These are phyloP conservation scores for Bombus soroeensis DNA, from an alignment of 1,140 invertebrate species.

Conservation along the genomic window DNA sequence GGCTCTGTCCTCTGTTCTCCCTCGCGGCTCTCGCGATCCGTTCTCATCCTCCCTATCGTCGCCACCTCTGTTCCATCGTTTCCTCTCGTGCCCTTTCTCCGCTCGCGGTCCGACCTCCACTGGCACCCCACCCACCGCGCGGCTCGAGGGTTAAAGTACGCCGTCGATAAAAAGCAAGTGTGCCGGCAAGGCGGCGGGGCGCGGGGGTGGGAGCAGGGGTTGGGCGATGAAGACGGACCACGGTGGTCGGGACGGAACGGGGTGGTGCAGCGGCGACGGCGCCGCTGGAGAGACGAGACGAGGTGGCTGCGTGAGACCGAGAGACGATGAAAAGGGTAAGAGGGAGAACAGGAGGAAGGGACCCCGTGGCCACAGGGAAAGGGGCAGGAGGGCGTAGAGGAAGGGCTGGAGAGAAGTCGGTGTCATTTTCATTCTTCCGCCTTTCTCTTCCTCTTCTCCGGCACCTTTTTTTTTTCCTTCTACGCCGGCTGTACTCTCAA, in stretches of 20 bases:
- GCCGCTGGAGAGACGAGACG: background rate
- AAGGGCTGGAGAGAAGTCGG: slow-evolving; percentile 54
- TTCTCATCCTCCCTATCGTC: slow-evolving; percentile 52
- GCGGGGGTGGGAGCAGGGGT: slow-evolving; percentile 13
- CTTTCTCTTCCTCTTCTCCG: slow-evolving; percentile 46
- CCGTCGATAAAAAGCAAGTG: slow-evolving; percentile 71
- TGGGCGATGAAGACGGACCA: slow-evolving; percentile 27
- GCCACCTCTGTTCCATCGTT: slow-evolving; percentile 22
- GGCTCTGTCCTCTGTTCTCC: slow-evolving; percentile 36
- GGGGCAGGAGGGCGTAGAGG: background rate
- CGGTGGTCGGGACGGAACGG: background rate
- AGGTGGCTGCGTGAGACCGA: slow-evolving; percentile 16
- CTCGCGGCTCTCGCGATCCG: slow-evolving; percentile 24
- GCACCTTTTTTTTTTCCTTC: slow-evolving; percentile 50
- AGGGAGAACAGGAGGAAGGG: background rate
- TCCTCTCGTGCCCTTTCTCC: background rate
- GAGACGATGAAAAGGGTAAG: slow-evolving; percentile 29
- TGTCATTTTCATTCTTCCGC: slow-evolving; percentile 62
- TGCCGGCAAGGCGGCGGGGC: slow-evolving; percentile 50
- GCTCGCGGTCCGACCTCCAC: slow-evolving; percentile 18
- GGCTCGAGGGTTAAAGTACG: slow-evolving; percentile 68
- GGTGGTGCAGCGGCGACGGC: background rate
- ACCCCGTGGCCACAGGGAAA: background rate
- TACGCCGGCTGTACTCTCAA: slow-evolving; percentile 63
- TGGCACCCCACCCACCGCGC: slow-evolving; percentile 19